Evolutionary conservation across 2,888 invertebrate genomes (phyloP).

Genomic region (Miltochrista miniata): DNA sequence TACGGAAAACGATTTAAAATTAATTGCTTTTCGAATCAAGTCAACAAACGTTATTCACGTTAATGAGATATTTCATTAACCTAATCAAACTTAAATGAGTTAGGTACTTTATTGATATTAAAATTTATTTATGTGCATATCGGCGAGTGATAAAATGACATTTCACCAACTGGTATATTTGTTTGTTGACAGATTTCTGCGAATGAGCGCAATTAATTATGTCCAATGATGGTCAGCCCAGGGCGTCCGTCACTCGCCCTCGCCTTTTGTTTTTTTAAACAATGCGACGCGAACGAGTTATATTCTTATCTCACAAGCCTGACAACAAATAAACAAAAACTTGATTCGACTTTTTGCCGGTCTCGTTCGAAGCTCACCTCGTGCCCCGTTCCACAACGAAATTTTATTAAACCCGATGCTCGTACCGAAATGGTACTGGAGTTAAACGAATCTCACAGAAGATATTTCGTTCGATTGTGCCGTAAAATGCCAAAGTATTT

Average conservation of each 20-base stretch:
- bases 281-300: slow-evolving; percentile 70
- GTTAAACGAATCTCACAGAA: slow-evolving; percentile 45
- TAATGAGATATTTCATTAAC: slow-evolving; percentile 48
- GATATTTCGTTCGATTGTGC: slow-evolving; percentile 48
- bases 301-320: slow-evolving; percentile 45
- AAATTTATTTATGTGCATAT: slow-evolving; percentile 64
- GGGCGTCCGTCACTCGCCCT: slow-evolving; percentile 41
- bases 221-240: slow-evolving; percentile 60
- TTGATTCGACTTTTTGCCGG: slow-evolving; percentile 60
- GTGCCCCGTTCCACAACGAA: slow-evolving; percentile 48
- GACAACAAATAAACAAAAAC: slow-evolving; percentile 61
- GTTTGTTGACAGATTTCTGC: slow-evolving; percentile 69
- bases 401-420: slow-evolving; percentile 61
- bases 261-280: slow-evolving; percentile 76
- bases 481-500: slow-evolving; percentile 43
- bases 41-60: slow-evolving; percentile 37
- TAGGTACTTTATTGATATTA: slow-evolving; percentile 55
- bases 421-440: slow-evolving; percentile 51
- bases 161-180: slow-evolving; percentile 59
- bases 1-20: no score
- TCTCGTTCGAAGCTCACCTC: slow-evolving; percentile 38
- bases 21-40: slow-evolving; percentile 20
- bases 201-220: slow-evolving; percentile 78
- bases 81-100: slow-evolving; percentile 52
- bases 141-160: slow-evolving; percentile 68